phyloP scores from a whole-genome alignment of 2,113 vertebrate genomes.

The Ascaphus truei region DNA sequence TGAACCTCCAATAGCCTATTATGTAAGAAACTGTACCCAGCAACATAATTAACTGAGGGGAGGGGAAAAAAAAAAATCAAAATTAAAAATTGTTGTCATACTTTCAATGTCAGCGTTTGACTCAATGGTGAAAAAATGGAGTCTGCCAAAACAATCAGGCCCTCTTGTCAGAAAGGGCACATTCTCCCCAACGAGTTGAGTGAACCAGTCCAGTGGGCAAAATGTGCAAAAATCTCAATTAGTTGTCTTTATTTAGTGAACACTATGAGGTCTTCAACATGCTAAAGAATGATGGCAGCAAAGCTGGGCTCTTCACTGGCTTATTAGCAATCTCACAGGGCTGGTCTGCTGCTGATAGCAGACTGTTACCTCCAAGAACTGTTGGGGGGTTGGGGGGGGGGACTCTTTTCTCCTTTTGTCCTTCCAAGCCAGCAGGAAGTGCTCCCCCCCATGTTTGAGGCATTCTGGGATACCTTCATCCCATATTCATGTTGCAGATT shows the following conservation, averaged over 20 bases:
- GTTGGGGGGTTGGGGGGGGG: too few species aligned
- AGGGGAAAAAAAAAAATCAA: conserved; percentile 39
- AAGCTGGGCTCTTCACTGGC: conserved; percentile 68
- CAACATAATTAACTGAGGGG: conserved; percentile 48
- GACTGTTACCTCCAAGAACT: conserved; percentile 69
- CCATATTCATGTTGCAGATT: conserved; percentile 48
- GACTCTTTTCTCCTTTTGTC: conserved; percentile 75
- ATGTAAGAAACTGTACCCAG: conserved; percentile 46
- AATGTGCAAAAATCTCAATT: conserved; percentile 84
- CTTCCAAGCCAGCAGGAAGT: conserved; percentile 71
- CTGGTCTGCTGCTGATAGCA: conserved; percentile 66
- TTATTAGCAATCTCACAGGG: conserved; percentile 77
- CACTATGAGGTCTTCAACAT: conserved; percentile 72
- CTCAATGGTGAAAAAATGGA: conserved; percentile 51
- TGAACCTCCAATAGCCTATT: conserved; percentile 24
- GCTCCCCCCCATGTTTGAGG: conserved; percentile 52
- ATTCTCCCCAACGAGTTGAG: conserved; percentile 66
- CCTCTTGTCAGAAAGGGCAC: conserved; percentile 67
- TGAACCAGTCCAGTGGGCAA: conserved; percentile 69
- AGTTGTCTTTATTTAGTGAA: conserved; percentile 81
- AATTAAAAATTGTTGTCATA: conserved; percentile 83
- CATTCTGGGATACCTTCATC: conserved; percentile 69
- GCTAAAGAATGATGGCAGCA: conserved; percentile 76
- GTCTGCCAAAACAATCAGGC: conserved; percentile 63
- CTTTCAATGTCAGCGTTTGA: conserved; percentile 64